Evolutionary conservation across 2,888 invertebrate species (phyloP).

Genomic region (Cyclophora punctaria): DNA sequence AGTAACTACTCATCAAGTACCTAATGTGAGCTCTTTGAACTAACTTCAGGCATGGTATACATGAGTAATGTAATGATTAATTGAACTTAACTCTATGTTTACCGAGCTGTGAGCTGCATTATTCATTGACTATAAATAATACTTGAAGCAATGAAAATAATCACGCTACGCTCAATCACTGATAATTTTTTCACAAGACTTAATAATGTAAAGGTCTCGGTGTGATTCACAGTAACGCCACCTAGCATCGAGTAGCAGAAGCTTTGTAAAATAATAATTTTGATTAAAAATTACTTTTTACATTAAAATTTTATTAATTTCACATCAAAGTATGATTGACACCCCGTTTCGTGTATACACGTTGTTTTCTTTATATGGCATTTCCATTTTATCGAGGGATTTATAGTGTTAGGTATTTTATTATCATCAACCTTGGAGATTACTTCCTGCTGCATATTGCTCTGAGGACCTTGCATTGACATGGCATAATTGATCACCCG

Average conservation of each 20-base stretch:
- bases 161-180: neutral
- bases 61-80: constrained; percentile 6
- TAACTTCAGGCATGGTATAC: no score
- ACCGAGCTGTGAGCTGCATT: constrained; percentile 1
- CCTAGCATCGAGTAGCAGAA: constrained; percentile 11
- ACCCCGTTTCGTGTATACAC: neutral
- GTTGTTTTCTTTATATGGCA: neutral
- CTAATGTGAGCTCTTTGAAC: no score
- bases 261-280: neutral
- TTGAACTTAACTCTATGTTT: neutral
- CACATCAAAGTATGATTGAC: neutral
- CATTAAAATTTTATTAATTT: no score
- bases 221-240: constrained; percentile 11
- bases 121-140: constrained; percentile 1
- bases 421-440: constrained; percentile 39
- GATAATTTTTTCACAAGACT: no score
- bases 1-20: no score
- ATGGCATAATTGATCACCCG: neutral
- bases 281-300: no score
- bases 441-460: constrained; percentile 64
- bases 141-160: neutral
- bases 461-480: constrained; percentile 51
- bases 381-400: constrained; percentile 39
- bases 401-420: constrained; percentile 31
- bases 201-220: no score